phyloP scores from a whole-genome alignment of 2,888 invertebrate species.

The Iselma pallidipennis region DNA sequence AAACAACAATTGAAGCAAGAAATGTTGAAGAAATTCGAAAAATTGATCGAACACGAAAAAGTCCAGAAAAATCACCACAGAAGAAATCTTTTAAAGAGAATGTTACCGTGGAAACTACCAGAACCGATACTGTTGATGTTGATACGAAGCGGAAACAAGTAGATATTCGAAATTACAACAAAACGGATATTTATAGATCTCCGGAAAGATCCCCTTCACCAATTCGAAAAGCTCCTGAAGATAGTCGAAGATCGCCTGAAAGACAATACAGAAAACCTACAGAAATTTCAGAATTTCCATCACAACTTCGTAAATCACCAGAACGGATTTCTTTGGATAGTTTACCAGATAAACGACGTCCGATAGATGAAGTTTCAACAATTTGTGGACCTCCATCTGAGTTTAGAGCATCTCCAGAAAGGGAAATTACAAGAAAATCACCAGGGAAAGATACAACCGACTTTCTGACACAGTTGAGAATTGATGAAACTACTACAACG shows the following conservation, averaged over 20 bases:
- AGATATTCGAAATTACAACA: not conserved
- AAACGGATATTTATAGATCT: not conserved
- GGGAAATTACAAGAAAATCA: not conserved
- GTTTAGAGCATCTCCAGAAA: conserved; percentile 7
- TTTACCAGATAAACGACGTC: not conserved
- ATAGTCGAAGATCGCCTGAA: too few relatives aligned
- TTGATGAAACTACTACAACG: not conserved
- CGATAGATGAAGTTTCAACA: not conserved
- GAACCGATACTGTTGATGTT: not conserved
- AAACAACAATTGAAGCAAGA: not conserved
- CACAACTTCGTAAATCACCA: conserved; percentile 15
- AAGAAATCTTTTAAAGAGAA: not conserved
- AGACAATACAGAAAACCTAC: too few relatives aligned
- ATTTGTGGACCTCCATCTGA: conserved; percentile 8
- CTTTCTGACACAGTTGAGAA: not conserved
- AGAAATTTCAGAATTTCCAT: conserved; percentile 26
- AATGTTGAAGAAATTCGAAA: not conserved
- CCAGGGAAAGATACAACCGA: not conserved
- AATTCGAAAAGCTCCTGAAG: too few relatives aligned
- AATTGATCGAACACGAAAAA: too few relatives aligned
- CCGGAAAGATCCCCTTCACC: not conserved
- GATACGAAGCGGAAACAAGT: not conserved
- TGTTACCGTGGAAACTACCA: not conserved
- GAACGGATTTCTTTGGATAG: not conserved
- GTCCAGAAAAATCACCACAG: not conserved